phyloP scores from a whole-genome alignment of 2,113 vertebrate species.

The Pycnonotus jocosus region DNA sequence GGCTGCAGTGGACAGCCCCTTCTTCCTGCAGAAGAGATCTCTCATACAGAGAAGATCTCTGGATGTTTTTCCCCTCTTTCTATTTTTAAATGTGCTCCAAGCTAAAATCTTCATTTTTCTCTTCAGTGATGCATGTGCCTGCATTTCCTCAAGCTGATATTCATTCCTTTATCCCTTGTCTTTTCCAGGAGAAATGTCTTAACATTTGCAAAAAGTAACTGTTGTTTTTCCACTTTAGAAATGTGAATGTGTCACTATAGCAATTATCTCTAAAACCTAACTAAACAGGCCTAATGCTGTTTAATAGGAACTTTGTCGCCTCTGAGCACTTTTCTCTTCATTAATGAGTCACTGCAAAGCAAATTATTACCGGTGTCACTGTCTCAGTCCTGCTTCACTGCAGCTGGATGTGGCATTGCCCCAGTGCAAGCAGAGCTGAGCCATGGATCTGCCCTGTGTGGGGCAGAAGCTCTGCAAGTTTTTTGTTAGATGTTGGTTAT shows the following conservation, averaged over 20 bases:
- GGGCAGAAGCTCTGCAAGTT: not conserved
- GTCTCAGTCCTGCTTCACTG: not conserved
- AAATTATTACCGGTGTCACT: not conserved
- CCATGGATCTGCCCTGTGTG: rapidly evolving
- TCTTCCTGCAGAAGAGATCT: not conserved
- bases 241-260: not conserved
- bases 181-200: not conserved
- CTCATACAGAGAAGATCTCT: not conserved
- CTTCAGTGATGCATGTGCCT: not conserved
- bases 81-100: conserved; percentile 2
- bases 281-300: not conserved
- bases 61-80: not conserved
- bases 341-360: not conserved
- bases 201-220: not conserved
- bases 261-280: conserved; percentile 33
- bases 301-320: not conserved
- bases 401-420: not conserved
- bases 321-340: not conserved
- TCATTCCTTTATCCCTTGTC: not conserved
- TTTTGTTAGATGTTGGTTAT: not conserved
- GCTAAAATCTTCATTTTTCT: not conserved
- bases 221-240: conserved; percentile 17
- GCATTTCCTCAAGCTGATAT: not conserved
- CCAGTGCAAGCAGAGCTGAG: not conserved
- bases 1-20: not conserved